Evolutionary conservation across 2,888 invertebrate genomes (phyloP), one percentile per base, ranked within the genome.

Genomic region (Eristalinus sepulchralis): DNA sequence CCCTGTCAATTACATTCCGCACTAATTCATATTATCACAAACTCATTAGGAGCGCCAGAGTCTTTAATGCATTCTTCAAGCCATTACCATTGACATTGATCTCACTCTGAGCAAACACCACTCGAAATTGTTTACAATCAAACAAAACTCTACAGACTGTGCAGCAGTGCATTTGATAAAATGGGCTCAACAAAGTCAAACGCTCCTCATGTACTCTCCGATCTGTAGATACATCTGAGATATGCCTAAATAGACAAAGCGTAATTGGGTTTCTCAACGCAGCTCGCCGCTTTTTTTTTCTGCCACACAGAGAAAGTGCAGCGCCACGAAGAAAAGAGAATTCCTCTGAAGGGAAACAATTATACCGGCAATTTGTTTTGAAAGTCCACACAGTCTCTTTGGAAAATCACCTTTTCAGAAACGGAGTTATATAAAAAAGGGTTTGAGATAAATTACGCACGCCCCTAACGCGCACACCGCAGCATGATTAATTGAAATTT

Each of bases 401-500:
- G 63, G 57, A 59, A 66, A 67, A 66, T 68, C 59, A 47, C 57
- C 76, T 76, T 76, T 76, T n/a, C 47, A 27, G 60, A 83, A 47
- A 47, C 27, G 59, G 71, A 81, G 68, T 66, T 82, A 55, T 27
- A 53, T 63, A 55, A 39, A 68, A 39, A 64, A 70, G 68, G 59
- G 68, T 62, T 31, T 68, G 70, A 70, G 63, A 76, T 76, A 64
- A 75, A 82, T 76, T 64, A 82, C 57, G 36, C 64, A 70, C 68
- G 68, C 68, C 75, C 68, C 47, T 70, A 68, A 68, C 27, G 27
- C 5, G 31, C 81, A 75, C 33, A 39, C 47, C 60, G 70, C 75
- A 66, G 36, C 36, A 72, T 76, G 77, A 77, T 83, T 77, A 72
- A 83, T 77, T 77, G 70, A 83, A 67, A 72, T 60, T 63, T 72